phyloP scores from a whole-genome alignment of 2,797 vertebrate species.

The Microctenopoma lineatum region DNA sequence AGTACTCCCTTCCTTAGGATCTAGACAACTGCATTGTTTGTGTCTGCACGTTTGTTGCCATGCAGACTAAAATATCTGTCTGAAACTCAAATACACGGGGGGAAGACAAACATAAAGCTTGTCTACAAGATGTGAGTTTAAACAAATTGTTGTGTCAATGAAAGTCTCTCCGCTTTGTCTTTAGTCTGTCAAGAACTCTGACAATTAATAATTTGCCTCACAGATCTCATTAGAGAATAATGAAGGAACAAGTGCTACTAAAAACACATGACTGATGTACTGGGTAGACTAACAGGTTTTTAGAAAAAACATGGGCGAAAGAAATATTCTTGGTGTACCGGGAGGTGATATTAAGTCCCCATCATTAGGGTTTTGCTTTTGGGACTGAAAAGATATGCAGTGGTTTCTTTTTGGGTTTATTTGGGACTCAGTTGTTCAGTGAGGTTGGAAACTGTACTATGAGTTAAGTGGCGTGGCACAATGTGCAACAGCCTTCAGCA shows the following conservation, averaged over 20 bases:
- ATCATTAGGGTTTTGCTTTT: not conserved
- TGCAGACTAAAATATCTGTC: constrained; percentile 12
- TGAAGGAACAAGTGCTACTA: constrained; percentile 57
- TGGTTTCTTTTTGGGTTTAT: constrained; percentile 7
- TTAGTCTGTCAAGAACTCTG: constrained; percentile 31
- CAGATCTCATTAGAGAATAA: constrained; percentile 65
- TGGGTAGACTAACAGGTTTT: constrained; percentile 24
- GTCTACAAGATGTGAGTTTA: not conserved
- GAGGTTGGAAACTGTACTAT: constrained; percentile 8
- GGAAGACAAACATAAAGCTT: not conserved
- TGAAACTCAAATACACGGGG: not conserved
- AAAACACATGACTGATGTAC: constrained; percentile 35
- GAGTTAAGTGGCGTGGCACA: constrained; percentile 3
- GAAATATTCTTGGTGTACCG: not conserved
- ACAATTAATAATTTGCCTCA: constrained; percentile 57
- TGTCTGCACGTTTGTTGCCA: not conserved
- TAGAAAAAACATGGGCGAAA: constrained; percentile 6
- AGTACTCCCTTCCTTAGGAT: not conserved
- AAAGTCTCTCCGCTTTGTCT: constrained; percentile 29
- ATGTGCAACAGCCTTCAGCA: constrained; percentile 11
- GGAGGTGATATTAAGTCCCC: constrained; percentile 3
- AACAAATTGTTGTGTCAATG: constrained; percentile 20
- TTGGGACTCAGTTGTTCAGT: constrained; percentile 18
- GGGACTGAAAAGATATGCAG: constrained; percentile 1
- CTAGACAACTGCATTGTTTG: not conserved